phyloP scores from a whole-genome alignment of 2,113 vertebrate genomes.

The Misgurnus mizolepis region DNA sequence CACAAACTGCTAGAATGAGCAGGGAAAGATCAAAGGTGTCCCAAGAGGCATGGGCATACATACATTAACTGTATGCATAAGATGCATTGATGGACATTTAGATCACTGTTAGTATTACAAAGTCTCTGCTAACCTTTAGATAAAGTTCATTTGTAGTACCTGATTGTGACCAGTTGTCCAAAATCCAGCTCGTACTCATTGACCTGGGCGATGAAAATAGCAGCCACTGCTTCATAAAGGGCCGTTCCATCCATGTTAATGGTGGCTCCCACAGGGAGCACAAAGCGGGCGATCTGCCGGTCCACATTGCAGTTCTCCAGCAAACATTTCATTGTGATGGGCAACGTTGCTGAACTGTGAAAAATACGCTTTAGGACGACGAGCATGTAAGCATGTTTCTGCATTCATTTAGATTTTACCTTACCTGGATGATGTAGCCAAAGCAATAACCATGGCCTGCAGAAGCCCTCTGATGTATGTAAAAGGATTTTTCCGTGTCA shows the following conservation, averaged over 20 bases:
- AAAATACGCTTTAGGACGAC: background rate
- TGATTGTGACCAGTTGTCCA: constrained; percentile 86
- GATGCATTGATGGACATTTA: background rate
- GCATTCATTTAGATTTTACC: background rate
- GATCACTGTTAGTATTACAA: background rate
- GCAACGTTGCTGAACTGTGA: constrained; percentile 84
- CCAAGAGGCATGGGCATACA: too few species aligned
- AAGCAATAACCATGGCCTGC: constrained; percentile 86
- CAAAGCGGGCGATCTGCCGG: constrained; percentile 83
- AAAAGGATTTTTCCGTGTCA: constrained; percentile 85
- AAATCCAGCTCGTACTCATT: constrained; percentile 87
- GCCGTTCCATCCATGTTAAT: constrained; percentile 91
- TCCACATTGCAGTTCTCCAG: constrained; percentile 86
- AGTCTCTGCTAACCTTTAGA: background rate
- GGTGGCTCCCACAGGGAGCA: constrained; percentile 85
- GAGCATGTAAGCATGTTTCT: background rate
- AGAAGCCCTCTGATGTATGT: constrained; percentile 81
- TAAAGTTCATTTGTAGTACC: constrained; percentile 64
- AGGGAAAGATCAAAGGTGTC: too few species aligned
- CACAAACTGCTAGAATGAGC: too few species aligned
- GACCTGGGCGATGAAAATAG: constrained; percentile 89
- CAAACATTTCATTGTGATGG: constrained; percentile 90
- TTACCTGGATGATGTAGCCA: constrained; percentile 89
- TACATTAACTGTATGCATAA: too few species aligned
- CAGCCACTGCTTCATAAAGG: constrained; percentile 85